Conservation (phyloP, 2,888 invertebrate genomes). For the Clanis bilineata region DNA sequence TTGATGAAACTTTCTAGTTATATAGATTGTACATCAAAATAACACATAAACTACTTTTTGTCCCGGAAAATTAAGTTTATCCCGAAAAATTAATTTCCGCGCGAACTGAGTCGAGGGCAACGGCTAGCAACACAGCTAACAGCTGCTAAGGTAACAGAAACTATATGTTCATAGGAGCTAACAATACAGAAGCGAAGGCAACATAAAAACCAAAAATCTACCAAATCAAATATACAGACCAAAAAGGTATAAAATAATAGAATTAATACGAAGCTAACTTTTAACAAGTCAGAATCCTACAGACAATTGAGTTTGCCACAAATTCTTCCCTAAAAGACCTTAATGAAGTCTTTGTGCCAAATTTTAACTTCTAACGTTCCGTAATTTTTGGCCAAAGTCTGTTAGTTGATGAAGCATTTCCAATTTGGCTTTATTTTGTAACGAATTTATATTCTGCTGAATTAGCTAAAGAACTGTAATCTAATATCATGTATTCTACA, state of each 20-base stretch:
- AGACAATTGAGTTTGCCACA: slow-evolving; percentile 2
- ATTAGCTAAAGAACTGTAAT: background rate
- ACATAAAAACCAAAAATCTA: too few relatives aligned
- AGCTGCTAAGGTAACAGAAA: too few relatives aligned
- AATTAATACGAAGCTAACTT: background rate
- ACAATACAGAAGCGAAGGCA: too few relatives aligned
- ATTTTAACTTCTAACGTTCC: slow-evolving; percentile 9
- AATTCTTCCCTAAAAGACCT: slow-evolving; percentile 5
- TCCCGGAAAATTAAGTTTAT: too few relatives aligned
- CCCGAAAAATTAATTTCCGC: too few relatives aligned
- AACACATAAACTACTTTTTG: too few relatives aligned
- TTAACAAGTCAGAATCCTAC: background rate
- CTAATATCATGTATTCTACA: background rate
- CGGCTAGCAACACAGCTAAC: too few relatives aligned
- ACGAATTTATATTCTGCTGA: background rate
- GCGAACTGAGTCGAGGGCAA: too few relatives aligned
- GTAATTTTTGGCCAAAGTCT: background rate
- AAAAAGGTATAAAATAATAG: background rate
- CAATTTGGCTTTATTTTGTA: background rate
- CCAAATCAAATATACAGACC: background rate
- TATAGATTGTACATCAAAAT: too few relatives aligned
- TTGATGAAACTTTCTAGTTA: too few relatives aligned
- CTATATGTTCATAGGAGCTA: too few relatives aligned
- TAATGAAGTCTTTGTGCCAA: slow-evolving; percentile 12
- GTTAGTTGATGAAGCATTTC: slow-evolving; percentile 1